Evolutionary conservation across 2,888 invertebrate species (phyloP).

Genomic region (Proisotoma minuta): DNA sequence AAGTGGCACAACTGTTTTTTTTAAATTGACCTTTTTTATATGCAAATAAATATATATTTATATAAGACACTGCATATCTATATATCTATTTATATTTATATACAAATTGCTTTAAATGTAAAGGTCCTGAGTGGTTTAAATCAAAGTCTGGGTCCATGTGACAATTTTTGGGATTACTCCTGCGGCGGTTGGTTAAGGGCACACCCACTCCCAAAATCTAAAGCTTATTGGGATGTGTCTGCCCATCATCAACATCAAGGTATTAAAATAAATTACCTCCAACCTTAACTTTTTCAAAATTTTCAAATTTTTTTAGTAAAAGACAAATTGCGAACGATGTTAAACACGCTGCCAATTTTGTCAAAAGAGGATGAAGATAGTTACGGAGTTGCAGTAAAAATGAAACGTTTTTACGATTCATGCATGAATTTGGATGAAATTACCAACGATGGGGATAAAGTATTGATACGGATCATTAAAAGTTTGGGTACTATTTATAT

Average conservation of each 20-base stretch:
- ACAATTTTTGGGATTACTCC: slow-evolving; percentile 55
- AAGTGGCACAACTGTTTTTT: not conserved
- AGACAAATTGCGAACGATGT: slow-evolving; percentile 52
- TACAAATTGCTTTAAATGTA: no score
- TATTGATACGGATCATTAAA: slow-evolving; percentile 53
- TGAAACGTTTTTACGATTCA: slow-evolving; percentile 59
- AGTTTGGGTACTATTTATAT: slow-evolving; percentile 52
- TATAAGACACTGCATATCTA: no score
- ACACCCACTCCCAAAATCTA: slow-evolving; percentile 53
- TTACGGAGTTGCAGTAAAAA: slow-evolving; percentile 58
- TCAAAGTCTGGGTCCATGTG: slow-evolving; percentile 54
- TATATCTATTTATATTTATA: no score
- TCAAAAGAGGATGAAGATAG: slow-evolving; percentile 50
- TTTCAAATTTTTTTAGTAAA: slow-evolving; percentile 50
- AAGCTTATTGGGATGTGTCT: slow-evolving; percentile 53
- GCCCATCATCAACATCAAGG: slow-evolving; percentile 45
- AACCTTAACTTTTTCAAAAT: not conserved
- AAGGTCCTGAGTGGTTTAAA: slow-evolving; percentile 55
- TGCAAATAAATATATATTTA: no score
- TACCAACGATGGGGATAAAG: slow-evolving; percentile 53
- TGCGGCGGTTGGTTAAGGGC: slow-evolving; percentile 56
- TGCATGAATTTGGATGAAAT: slow-evolving; percentile 54
- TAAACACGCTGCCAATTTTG: slow-evolving; percentile 54
- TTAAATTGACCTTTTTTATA: no score
- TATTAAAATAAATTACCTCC: no score